These are phyloP conservation scores for Apotomis capreana DNA, from an alignment of 2,888 invertebrate genomes.

Conservation along the genomic window DNA sequence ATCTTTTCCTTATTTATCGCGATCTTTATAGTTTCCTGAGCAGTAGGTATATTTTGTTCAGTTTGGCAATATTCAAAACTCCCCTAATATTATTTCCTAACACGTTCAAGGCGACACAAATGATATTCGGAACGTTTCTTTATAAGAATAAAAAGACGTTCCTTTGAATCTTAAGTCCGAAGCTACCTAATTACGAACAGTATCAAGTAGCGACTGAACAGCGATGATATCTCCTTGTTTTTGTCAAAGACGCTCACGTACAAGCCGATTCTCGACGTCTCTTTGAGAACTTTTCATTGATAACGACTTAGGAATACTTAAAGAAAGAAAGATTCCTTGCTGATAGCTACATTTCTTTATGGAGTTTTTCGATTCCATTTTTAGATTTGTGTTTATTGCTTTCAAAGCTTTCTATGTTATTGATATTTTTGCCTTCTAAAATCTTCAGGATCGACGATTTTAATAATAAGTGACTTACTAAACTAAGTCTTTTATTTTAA, in stretches of 20 bases:
- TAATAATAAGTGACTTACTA: no score
- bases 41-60: no score
- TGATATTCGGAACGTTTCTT: background rate
- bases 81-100: no score
- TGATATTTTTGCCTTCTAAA: background rate
- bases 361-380: conserved; percentile 19
- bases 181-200: conserved; percentile 22
- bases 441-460: no score
- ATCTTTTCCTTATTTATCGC: no score
- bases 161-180: conserved; percentile 1
- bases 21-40: no score
- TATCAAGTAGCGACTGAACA: conserved; percentile 9
- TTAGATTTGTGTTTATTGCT: conserved; percentile 17
- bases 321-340: conserved; percentile 16
- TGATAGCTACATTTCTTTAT: conserved; percentile 22
- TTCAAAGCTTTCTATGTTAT: conserved; percentile 6
- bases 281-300: conserved; percentile 37
- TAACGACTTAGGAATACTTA: conserved; percentile 36
- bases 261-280: conserved; percentile 27
- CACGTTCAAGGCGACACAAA: no score
- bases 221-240: conserved; percentile 18
- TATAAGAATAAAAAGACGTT: background rate
- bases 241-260: conserved; percentile 25
- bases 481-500: no score
- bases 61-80: no score